These are phyloP conservation scores for Melanocharis versteri DNA, from an alignment of 2,113 vertebrate genomes.

Conservation along the genomic window DNA sequence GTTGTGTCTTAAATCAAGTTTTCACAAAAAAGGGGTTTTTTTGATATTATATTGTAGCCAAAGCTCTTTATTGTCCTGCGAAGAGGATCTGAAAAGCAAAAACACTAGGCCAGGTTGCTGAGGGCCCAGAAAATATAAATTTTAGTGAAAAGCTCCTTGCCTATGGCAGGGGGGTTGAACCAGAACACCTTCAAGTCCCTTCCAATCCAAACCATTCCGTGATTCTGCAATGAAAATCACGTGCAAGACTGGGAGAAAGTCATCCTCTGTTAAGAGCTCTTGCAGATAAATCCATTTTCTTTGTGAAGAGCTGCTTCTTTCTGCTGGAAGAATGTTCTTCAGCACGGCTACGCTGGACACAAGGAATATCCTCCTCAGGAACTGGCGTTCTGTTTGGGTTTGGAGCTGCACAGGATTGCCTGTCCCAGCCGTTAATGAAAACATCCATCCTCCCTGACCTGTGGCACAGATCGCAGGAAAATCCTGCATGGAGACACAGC, in stretches of 20 bases:
- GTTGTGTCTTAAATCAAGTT: neutral
- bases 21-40: neutral
- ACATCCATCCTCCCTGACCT: neutral
- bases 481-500: neutral
- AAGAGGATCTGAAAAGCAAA: neutral
- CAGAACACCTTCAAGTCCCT: neutral
- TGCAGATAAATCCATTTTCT: neutral
- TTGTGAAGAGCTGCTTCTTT: neutral
- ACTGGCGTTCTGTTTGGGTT: neutral
- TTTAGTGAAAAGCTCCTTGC: neutral
- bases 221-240: neutral
- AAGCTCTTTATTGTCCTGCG: neutral
- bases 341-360: neutral
- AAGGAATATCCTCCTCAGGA: neutral
- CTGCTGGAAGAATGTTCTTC: neutral
- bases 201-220: neutral
- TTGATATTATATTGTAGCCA: neutral
- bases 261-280: neutral
- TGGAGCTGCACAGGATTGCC: neutral
- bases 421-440: neutral
- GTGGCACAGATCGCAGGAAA: fast-evolving
- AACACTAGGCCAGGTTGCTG: neutral
- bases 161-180: neutral
- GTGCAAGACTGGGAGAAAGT: neutral
- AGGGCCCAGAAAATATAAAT: neutral